Evolutionary conservation across 2,113 vertebrate genomes (phyloP).

Genomic region (Hippoglossus stenolepis): DNA sequence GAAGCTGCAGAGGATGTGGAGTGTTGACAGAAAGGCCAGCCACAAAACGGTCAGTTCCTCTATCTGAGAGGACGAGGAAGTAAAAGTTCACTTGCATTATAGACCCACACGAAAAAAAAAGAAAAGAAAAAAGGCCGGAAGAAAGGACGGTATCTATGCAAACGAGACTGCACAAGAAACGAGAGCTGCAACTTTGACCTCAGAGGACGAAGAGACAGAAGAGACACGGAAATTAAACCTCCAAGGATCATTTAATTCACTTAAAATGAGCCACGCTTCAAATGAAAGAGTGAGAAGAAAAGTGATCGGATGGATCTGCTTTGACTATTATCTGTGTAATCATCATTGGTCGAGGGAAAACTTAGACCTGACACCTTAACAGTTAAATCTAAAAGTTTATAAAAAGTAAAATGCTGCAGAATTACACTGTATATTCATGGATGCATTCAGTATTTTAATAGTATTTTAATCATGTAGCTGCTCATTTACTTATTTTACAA

Average conservation of each 20-base stretch:
- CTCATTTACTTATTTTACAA: no score
- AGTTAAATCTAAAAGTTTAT: no score
- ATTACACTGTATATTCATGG: no score
- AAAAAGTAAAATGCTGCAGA: no score
- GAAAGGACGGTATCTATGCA: conserved; percentile 81
- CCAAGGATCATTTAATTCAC: not conserved
- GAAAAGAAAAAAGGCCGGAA: conserved; percentile 76
- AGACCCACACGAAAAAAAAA: conserved; percentile 44
- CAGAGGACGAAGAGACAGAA: not conserved
- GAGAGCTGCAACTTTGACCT: not conserved
- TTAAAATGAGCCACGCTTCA: not conserved
- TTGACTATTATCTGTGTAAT: no score
- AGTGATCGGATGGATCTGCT: not conserved
- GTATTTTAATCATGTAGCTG: no score
- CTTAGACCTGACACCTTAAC: no score
- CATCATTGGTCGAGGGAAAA: no score
- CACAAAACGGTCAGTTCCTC: conserved; percentile 82
- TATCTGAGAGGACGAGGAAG: conserved; percentile 83
- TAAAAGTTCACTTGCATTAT: conserved; percentile 79
- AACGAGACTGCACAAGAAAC: conserved; percentile 44
- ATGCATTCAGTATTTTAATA: no score
- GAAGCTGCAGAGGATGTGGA: conserved; percentile 42
- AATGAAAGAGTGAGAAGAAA: not conserved
- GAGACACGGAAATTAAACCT: not conserved
- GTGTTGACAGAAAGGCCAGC: conserved; percentile 49